Conservation (phyloP, 2,797 vertebrate genomes). For the Microhierax caerulescens region DNA sequence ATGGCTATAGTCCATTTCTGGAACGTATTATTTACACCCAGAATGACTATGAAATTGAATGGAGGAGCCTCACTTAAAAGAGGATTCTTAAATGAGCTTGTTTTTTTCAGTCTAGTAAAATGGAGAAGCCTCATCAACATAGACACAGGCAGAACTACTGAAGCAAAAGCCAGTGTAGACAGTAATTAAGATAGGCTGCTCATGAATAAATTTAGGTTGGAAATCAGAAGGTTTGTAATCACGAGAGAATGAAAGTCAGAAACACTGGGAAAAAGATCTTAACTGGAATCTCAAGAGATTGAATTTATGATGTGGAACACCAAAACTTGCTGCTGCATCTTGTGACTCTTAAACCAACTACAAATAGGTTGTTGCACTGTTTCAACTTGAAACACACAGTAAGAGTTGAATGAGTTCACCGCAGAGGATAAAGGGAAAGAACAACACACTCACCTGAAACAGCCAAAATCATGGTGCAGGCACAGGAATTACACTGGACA, state of each 20-base stretch:
- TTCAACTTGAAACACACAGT: background rate
- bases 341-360: background rate
- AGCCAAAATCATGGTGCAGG: conserved; percentile 79
- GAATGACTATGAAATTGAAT: background rate
- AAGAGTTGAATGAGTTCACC: background rate
- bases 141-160: background rate
- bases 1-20: background rate
- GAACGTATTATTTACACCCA: background rate
- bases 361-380: background rate
- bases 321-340: background rate
- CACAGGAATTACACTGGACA: conserved; percentile 83
- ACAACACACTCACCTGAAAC: conserved; percentile 75
- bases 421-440: background rate
- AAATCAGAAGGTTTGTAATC: conserved; percentile 10
- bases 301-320: background rate
- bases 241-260: background rate
- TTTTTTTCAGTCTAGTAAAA: background rate
- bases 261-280: background rate
- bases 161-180: background rate
- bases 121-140: background rate
- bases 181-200: background rate
- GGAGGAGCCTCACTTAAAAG: background rate
- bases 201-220: background rate
- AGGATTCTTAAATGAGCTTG: background rate
- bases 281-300: background rate